Evolutionary conservation across 92 coral and sea anemone species (phyloP).

Genomic region (Epizoanthus fatuus): DNA sequence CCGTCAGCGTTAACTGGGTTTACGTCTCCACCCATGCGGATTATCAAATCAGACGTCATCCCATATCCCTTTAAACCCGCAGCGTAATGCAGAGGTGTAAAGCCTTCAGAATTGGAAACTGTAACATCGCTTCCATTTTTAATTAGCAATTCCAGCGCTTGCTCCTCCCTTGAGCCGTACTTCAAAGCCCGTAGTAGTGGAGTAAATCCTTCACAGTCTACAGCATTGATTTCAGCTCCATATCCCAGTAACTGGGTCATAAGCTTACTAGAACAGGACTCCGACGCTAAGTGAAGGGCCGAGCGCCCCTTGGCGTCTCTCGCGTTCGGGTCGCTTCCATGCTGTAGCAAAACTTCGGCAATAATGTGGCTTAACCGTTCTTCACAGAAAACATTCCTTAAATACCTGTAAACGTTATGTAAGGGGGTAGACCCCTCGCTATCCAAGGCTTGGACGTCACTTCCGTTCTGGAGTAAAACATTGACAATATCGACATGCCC

Average conservation of each 20-base stretch:
- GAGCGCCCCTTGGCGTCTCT: constrained; percentile 78
- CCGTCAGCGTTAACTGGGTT: constrained; percentile 72
- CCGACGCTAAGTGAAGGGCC: constrained; percentile 80
- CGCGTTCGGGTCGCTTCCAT: constrained; percentile 65
- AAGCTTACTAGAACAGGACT: constrained; percentile 67
- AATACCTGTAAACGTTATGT: constrained; percentile 74
- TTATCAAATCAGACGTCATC: constrained; percentile 68
- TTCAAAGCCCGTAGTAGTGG: constrained; percentile 72
- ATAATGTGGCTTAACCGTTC: constrained; percentile 70
- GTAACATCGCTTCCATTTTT: constrained; percentile 67
- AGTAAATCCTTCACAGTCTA: constrained; percentile 77
- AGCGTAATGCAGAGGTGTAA: constrained; percentile 79
- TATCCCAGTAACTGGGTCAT: constrained; percentile 67
- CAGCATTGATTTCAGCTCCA: constrained; percentile 67
- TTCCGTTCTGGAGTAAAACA: constrained; percentile 71
- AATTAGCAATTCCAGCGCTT: constrained; percentile 58
- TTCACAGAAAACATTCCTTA: constrained; percentile 74
- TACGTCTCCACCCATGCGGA: constrained; percentile 70
- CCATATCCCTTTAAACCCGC: constrained; percentile 82
- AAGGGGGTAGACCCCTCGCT: constrained; percentile 78
- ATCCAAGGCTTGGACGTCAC: constrained; percentile 72
- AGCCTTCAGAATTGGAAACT: constrained; percentile 51
- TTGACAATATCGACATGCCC: constrained; percentile 71
- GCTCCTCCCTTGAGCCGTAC: constrained; percentile 76
- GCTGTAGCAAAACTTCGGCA: constrained; percentile 67